Evolutionary conservation across 1,140 invertebrate species (phyloP), one percentile per base, ranked within the genome.

Genomic region (Magallana ariakensis): DNA sequence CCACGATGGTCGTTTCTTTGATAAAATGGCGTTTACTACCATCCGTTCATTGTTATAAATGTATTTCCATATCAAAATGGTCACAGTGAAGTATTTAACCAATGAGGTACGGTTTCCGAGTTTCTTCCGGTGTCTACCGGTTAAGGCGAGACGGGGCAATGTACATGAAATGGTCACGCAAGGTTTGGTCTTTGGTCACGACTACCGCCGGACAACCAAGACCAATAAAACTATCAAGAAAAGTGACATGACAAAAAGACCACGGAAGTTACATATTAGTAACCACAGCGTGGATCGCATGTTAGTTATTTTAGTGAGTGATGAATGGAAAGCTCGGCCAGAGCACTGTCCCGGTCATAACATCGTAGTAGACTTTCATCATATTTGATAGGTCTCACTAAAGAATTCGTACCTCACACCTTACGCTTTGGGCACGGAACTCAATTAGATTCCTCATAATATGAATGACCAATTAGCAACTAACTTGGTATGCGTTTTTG

Each of bases 281-380:
- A 62, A 62, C 58, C 58, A 62, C 15, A n/a, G 58, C 16, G 58
- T 16, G 16, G 16, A 26, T 75, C 1, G 22, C 66, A 19, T 15
- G 66, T 26, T 13, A 46, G 33, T 46, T 4, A 75, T 75, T 26
- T 75, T 33, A 26, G 66, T 75, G 33, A 22, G 13, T 26, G 11
- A 75, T 75, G 22, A 75, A 75, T 75, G 66, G 66, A 75, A 75
- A 75, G 33, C 22, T 75, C 22, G 33, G 22, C n/a, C 6, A n/a
- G 11, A 26, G 5, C 22, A 75, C n/a, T 22, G 66, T 26, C 22
- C 22, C 33, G 66, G 22, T 26, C 22, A 5, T 75, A 26, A 26
- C 62, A 75, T 11, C 33, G 16, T n/a, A 46, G 33, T 46, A 60
- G 58, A 60, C 58, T 60, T 60, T n/a, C 11, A 60, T 60, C 58